These are phyloP conservation scores for Actinernus sp. DNA, from an alignment of 92 coral and sea anemone genomes.

Conservation along the genomic window DNA sequence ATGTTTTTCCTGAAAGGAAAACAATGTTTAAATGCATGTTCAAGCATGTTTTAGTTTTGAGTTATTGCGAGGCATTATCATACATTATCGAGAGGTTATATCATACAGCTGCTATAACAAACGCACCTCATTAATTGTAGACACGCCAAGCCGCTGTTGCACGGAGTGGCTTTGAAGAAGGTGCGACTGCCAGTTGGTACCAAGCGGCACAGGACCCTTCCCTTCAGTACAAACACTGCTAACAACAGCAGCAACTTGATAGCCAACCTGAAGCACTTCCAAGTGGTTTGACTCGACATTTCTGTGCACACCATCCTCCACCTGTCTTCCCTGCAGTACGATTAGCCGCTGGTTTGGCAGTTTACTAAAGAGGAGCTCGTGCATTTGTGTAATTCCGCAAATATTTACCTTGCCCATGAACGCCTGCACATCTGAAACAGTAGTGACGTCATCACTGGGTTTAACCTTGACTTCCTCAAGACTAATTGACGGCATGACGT, in stretches of 20 bases:
- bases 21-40: no score
- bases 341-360: slow-evolving; percentile 28
- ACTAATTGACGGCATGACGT: slow-evolving; percentile 46
- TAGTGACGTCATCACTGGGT: not conserved
- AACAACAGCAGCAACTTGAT: slow-evolving; percentile 69
- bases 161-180: slow-evolving; percentile 17
- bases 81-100: no score
- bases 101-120: no score
- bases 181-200: slow-evolving; percentile 22
- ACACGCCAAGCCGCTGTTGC: slow-evolving; percentile 5
- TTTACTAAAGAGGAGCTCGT: slow-evolving; percentile 55
- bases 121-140: no score
- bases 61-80: no score
- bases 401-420: slow-evolving; percentile 65
- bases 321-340: slow-evolving; percentile 10
- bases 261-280: slow-evolving; percentile 68
- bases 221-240: not conserved
- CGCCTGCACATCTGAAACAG: slow-evolving; percentile 42
- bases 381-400: slow-evolving; percentile 48
- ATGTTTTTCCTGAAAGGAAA: no score
- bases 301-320: slow-evolving; percentile 1
- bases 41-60: no score
- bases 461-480: slow-evolving; percentile 22
- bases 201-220: not conserved
- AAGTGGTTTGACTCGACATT: slow-evolving; percentile 28